Evolutionary conservation across 2,888 invertebrate species (phyloP), one percentile per base, ranked within the genome.

Genomic region (Microplitis deprimator): DNA sequence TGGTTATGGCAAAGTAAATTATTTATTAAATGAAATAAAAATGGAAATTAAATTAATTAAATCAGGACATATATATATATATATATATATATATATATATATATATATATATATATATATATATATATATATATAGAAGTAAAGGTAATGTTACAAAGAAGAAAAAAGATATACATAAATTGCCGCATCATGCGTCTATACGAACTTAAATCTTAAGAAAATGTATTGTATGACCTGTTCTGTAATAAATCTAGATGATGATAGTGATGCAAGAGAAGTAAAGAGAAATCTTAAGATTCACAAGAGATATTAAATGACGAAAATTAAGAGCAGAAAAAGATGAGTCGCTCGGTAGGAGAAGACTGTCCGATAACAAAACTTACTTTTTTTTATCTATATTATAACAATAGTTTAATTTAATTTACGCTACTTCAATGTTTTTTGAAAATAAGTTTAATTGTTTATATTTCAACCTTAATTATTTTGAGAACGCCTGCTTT

Each of bases 101-200:
- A 3, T 29, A 29, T 29, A 3, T 29, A n/a, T 13, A 65, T 50
- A n/a, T n/a, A 41, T 1, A 41, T 29, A 29, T 29, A 29, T 1
- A 29, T 29, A 29, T 29, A 3, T 29, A 29, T 29, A 3, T 29
- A n/a, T 13, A 65, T 50, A n/a, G 29, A 61, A 61, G 40, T n/a
- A 59, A 16, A 73, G 13, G 60, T 50, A 65, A 60, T 68, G 29
- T 60, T 67, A 67, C 62, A 16, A 68, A 73, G 72, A 72, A 6
- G 40, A 20, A 61, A 17, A 38, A 29, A 29, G 29, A 29, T 29
- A 72, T 85, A 85, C 86, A 78, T 86, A 85, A 87, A 87, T 83
- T 82, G 86, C 86, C 87, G 88, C 88, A 87, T 86, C 85, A 85
- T 87, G 87, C 87, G 87, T 87, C 88, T 82, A 87, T 86, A 85